These are phyloP conservation scores for Eonycteris spelaea DNA, from an alignment of 2,113 vertebrate genomes.

Conservation along the genomic window DNA sequence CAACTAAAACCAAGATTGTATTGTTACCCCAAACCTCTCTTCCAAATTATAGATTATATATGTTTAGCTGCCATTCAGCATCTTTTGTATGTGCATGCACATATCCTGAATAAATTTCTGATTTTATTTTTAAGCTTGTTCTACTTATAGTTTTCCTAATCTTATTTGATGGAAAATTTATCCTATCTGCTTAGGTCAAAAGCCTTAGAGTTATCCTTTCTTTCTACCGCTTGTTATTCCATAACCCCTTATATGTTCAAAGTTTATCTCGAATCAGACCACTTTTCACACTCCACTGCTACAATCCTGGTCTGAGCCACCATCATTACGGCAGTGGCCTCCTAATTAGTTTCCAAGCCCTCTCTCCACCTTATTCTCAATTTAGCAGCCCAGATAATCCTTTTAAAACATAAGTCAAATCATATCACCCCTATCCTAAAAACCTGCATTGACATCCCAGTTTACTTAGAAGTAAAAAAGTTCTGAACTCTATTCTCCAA, in stretches of 20 bases:
- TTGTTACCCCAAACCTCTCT: background rate
- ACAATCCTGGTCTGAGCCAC: background rate
- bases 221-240: background rate
- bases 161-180: background rate
- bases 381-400: background rate
- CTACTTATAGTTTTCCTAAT: background rate
- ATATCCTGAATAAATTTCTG: background rate
- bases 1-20: background rate
- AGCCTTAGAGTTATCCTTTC: background rate
- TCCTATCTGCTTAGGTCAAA: background rate
- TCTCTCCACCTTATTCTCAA: background rate
- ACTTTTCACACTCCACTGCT: background rate
- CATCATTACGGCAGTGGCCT: background rate
- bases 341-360: background rate
- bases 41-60: background rate
- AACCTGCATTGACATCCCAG: background rate
- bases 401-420: background rate
- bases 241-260: background rate
- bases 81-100: background rate
- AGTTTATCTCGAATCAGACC: background rate
- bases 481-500: background rate
- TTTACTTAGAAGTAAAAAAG: background rate
- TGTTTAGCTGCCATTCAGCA: background rate
- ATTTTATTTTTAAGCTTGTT: background rate
- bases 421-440: background rate